A percentile compares a stretch with the other conserved stretches of the same genome.
Evolutionary conservation across 2,113 vertebrate genomes (phyloP).

Genomic region (Onychostruthus taczanowskii): DNA sequence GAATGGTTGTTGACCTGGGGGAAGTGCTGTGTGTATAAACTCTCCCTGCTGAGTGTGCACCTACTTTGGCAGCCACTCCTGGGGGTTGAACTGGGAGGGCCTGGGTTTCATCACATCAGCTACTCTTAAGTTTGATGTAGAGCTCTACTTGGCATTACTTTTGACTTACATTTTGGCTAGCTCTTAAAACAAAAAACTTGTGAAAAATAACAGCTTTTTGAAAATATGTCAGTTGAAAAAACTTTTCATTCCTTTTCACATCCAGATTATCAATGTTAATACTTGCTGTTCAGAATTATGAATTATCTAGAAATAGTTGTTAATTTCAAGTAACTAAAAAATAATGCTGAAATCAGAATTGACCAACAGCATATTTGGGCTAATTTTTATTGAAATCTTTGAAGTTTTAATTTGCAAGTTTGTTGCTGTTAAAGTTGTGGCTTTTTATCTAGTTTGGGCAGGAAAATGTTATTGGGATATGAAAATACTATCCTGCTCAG

Average conservation of each 20-base stretch:
- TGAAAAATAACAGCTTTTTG: too few species aligned
- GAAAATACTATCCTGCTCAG: background rate
- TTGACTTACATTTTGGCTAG: background rate
- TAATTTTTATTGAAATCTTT: background rate
- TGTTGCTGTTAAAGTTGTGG: background rate
- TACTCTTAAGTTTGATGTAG: background rate
- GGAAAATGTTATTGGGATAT: background rate
- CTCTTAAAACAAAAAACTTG: background rate
- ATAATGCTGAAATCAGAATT: background rate
- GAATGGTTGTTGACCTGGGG: background rate
- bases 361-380: background rate
- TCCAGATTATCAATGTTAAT: background rate
- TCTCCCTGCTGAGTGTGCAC: background rate
- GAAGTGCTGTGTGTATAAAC: background rate
- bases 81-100: background rate
- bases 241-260: background rate
- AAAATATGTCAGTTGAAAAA: background rate
- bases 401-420: background rate
- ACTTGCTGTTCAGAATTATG: background rate
- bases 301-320: background rate
- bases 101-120: background rate
- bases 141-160: background rate
- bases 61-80: background rate
- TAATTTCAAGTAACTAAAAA: background rate
- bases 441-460: background rate